Conservation (phyloP, 2,113 vertebrate genomes). For the Oplegnathus fasciatus region DNA sequence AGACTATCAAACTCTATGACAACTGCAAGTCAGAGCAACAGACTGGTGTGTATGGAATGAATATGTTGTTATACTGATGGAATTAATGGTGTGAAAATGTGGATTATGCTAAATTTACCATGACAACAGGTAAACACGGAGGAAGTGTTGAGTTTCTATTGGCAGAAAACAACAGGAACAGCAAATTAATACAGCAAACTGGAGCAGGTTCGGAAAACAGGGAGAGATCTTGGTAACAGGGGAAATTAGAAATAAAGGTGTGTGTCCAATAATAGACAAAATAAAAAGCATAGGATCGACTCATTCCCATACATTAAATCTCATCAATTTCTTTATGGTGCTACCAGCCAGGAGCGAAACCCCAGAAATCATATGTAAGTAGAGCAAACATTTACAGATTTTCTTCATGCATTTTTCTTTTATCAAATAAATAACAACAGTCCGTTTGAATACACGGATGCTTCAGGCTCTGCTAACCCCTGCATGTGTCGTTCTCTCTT, state of each 20-base stretch:
- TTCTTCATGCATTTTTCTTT: not conserved
- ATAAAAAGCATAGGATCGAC: no score
- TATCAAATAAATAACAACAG: not conserved
- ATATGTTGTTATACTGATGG: not conserved
- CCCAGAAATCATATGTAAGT: not conserved
- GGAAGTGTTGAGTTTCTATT: not conserved
- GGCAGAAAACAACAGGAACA: not conserved
- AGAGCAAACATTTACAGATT: not conserved
- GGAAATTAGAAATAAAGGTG: not conserved
- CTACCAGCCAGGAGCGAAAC: not conserved
- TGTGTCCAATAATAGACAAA: not conserved
- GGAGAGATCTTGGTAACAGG: no score
- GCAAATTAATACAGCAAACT: not conserved
- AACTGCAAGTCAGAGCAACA: slow-evolving; percentile 3
- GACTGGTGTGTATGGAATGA: not conserved
- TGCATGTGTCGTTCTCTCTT: not conserved
- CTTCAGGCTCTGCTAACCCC: not conserved
- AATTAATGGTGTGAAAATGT: slow-evolving; percentile 11
- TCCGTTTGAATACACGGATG: not conserved
- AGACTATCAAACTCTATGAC: slow-evolving; percentile 2
- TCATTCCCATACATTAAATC: not conserved
- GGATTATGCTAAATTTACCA: slow-evolving; percentile 29
- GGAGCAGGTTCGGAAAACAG: not conserved
- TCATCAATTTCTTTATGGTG: not conserved
- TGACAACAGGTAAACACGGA: slow-evolving; percentile 16